These are phyloP conservation scores for Apodemus agrarius DNA, from an alignment of 2,797 vertebrate genomes.

Conservation along the genomic window DNA sequence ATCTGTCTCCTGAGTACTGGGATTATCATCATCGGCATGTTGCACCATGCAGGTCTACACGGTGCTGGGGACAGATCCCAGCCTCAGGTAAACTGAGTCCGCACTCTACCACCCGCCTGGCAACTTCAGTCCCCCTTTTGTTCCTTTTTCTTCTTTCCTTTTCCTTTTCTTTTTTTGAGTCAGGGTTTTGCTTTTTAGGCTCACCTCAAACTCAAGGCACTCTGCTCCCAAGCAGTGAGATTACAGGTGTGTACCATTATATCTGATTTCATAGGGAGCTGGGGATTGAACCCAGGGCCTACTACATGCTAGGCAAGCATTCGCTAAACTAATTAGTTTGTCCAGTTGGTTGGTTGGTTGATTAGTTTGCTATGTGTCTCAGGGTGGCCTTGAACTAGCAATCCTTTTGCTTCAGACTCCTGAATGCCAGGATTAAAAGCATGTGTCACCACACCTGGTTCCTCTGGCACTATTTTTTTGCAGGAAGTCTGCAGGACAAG, in stretches of 20 bases:
- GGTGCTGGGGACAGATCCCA: not conserved
- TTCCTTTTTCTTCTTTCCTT: not conserved
- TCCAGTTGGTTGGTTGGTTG: not conserved
- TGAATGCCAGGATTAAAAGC: not conserved
- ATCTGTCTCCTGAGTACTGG: not conserved
- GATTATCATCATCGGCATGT: not conserved
- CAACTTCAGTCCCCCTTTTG: too few species aligned
- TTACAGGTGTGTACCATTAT: not conserved
- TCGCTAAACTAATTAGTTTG: not conserved
- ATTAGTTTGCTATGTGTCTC: not conserved
- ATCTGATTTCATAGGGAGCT: not conserved
- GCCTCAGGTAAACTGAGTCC: too few species aligned
- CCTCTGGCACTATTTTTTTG: not conserved
- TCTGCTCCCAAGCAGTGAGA: not conserved
- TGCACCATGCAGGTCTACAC: too few species aligned
- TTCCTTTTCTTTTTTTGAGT: not conserved
- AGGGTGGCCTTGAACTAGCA: too few species aligned
- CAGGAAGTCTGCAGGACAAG: not conserved
- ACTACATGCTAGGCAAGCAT: not conserved
- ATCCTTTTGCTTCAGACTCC: not conserved
- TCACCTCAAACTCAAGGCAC: not conserved
- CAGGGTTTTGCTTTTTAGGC: not conserved
- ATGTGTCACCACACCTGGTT: not conserved
- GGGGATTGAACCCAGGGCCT: not conserved
- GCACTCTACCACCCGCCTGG: not conserved